These are phyloP conservation scores for Cyanoliseus patagonus DNA, from an alignment of 2,113 vertebrate genomes.

Conservation along the genomic window DNA sequence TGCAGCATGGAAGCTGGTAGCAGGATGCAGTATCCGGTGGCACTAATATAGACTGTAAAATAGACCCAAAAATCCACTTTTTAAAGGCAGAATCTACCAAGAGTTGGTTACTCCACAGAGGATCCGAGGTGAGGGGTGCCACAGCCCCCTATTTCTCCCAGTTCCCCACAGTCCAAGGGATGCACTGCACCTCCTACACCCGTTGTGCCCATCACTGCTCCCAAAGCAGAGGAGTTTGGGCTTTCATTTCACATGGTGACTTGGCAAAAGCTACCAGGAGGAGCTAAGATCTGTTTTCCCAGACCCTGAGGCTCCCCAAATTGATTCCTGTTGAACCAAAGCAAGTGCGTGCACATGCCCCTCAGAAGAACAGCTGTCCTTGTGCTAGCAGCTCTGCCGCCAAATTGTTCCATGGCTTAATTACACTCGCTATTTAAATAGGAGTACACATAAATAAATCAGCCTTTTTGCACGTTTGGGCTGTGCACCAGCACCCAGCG, in stretches of 20 bases:
- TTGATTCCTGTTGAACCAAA: neutral
- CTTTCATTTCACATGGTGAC: neutral
- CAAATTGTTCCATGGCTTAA: neutral
- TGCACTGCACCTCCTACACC: fast-evolving
- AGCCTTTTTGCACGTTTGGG: neutral
- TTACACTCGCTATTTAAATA: neutral
- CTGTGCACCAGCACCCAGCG: neutral
- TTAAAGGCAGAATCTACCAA: fast-evolving
- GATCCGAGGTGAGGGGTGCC: fast-evolving
- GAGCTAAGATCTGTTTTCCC: neutral
- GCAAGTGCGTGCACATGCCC: fast-evolving
- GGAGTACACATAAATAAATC: neutral
- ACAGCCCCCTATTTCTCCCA: fast-evolving
- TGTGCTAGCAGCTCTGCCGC: neutral
- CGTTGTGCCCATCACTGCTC: fast-evolving
- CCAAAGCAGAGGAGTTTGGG: neutral
- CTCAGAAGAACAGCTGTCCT: neutral
- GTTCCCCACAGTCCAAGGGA: neutral
- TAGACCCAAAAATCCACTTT: neutral
- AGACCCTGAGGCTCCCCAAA: neutral
- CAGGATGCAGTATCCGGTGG: too few species aligned
- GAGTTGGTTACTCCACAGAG: neutral
- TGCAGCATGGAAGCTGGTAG: fast-evolving
- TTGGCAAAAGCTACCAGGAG: neutral
- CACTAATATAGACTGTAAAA: fast-evolving